A percentile compares a stretch with the other conserved stretches of the same genome.
Conservation (phyloP, 2,888 invertebrate species). For the Andrena trimmerana region DNA sequence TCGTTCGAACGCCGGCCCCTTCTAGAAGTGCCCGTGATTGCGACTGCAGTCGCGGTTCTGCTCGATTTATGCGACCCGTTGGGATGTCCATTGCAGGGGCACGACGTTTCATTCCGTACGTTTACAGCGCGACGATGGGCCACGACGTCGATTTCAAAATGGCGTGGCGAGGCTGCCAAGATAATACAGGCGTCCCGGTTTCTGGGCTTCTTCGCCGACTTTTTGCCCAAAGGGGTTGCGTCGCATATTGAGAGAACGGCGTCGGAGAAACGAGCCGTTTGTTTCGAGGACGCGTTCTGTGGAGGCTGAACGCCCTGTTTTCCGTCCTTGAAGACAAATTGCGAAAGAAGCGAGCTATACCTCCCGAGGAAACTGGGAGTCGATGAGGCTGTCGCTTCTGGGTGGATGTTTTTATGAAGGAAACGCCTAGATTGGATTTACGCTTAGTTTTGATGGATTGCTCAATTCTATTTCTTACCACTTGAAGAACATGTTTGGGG, state of each 20-base stretch:
- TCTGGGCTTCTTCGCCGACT: neutral
- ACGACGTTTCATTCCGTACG: conserved; percentile 57
- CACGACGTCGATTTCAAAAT: neutral
- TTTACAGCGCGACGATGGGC: conserved; percentile 46
- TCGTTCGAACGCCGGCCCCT: conserved; percentile 3
- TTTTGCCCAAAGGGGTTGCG: neutral
- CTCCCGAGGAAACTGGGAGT: neutral
- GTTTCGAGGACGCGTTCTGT: conserved; percentile 14
- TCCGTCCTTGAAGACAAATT: conserved; percentile 14
- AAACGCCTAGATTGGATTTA: neutral
- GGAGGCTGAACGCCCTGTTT: neutral
- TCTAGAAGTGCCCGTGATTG: conserved; percentile 34
- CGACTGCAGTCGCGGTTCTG: conserved; percentile 45
- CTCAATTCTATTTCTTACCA: neutral
- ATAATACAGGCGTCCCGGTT: conserved; percentile 4
- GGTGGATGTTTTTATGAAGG: neutral
- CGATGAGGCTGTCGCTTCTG: neutral
- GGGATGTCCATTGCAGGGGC: conserved; percentile 47
- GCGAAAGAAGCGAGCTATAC: neutral
- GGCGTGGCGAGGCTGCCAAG: conserved; percentile 8
- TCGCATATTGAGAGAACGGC: conserved; percentile 13
- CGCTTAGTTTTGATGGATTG: neutral
- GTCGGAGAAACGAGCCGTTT: conserved; percentile 16
- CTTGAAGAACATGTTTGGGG: neutral
- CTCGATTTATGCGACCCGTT: conserved; percentile 72